Base-by-base conservation (phyloP, 2,113 vertebrate genomes). In the Tachycineta bicolor region DNA sequence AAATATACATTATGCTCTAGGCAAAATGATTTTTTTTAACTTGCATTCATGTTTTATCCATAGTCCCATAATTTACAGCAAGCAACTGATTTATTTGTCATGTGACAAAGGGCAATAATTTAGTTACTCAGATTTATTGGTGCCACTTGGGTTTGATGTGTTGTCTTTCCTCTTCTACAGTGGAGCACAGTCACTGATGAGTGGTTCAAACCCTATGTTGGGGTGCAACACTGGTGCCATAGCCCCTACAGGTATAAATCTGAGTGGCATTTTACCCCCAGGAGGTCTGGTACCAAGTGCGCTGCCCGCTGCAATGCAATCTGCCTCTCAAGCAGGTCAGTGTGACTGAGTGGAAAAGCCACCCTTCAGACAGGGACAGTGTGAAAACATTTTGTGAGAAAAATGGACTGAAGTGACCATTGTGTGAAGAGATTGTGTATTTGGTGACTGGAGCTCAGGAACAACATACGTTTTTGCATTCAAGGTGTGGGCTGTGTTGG, bases 181-280 rank as follows among this genome's bases (percentile, higher is more conserved):
- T 98, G 99, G 99, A 97, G 98, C 99, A 75, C 99, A 99, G 98
- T 98, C 99, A 82, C 96, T 99, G 97, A 99, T 99, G 99, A 99
- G 98, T 90, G 98, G 99, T 95, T 98, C 99, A 94, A 99, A 98
- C 95, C 97, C 99, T 50, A 98, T 99, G 99, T 95, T 99, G 97
- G 98, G 98, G 92, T 98, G 98, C 96, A 98, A 97, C 96, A 96
- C 99, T 97, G 98, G 98, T 96, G 97, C 98, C 95, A 93, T 98
- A 94, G 96, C 98, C 92, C 98, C 98, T 96, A 93, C 98, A 84
- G 98, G 99, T 94, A 98, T 99, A 95, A 99, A 98, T 96, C 97
- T 99, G 96, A 99, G 99, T 97, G 98, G 99, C 96, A 98, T 99
- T 97, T 98, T 99, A 96, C 99, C 99, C 56, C 97, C 99, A 94